These are phyloP conservation scores for Petrocephalus zakoni DNA, from an alignment of 2,113 vertebrate species.

Conservation along the genomic window DNA sequence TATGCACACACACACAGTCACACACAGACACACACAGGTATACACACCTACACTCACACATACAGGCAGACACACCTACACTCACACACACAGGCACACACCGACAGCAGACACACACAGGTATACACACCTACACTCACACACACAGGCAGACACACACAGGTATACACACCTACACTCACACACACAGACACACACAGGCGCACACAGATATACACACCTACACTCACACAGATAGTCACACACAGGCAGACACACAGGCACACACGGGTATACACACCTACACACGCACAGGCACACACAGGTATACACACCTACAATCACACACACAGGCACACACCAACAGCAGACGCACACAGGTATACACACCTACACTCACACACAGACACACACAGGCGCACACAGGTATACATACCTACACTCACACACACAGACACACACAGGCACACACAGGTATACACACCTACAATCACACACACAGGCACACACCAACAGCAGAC, in stretches of 20 bases:
- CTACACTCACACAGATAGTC: background rate
- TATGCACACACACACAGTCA: background rate
- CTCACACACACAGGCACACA: background rate
- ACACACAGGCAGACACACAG: no score
- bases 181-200: background rate
- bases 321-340: no score
- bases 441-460: no score
- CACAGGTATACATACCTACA: no score
- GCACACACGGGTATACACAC: background rate
- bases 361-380: no score
- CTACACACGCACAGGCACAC: background rate
- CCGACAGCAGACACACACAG: no score
- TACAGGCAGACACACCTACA: background rate
- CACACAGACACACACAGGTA: background rate
- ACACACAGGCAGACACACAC: background rate
- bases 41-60: background rate
- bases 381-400: no score
- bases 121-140: background rate
- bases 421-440: no score
- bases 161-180: no score
- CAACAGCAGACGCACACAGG: no score
- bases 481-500: no score
- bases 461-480: background rate
- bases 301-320: no score
- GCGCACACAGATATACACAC: background rate